Conservation (phyloP, 2,888 invertebrate genomes). For the Diplazon laetatorius region DNA sequence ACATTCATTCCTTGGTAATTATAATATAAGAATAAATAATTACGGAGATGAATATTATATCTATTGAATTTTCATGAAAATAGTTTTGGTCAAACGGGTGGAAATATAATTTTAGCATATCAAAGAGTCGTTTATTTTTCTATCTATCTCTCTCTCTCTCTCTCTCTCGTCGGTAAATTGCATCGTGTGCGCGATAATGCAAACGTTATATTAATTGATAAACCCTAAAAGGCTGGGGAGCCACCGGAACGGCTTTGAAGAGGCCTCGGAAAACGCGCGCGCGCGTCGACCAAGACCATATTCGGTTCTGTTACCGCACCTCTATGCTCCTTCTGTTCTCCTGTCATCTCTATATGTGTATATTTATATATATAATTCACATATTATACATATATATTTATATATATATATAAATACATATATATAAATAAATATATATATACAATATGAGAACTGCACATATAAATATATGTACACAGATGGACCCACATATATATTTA, state of each 20-base stretch:
- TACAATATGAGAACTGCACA: too few relatives aligned
- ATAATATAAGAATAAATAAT: too few relatives aligned
- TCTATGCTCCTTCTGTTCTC: conserved; percentile 49
- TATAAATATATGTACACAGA: too few relatives aligned
- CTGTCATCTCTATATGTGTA: conserved; percentile 7
- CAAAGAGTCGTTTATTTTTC: conserved; percentile 24
- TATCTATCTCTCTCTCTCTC: conserved; percentile 10
- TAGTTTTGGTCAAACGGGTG: conserved; percentile 14
- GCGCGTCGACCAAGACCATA: conserved; percentile 55
- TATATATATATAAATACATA: too few relatives aligned
- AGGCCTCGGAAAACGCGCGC: conserved; percentile 44
- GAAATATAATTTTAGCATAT: conserved; percentile 51
- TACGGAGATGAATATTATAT: too few relatives aligned
- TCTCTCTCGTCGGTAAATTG: neutral
- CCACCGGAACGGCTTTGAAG: conserved; percentile 55
- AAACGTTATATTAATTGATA: conserved; percentile 53
- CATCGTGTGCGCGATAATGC: neutral
- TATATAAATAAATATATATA: too few relatives aligned
- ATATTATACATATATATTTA: too few relatives aligned
- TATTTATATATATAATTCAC: too few relatives aligned
- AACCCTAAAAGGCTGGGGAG: conserved; percentile 60
- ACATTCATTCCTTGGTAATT: too few relatives aligned
- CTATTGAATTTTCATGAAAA: too few relatives aligned
- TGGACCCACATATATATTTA: too few relatives aligned
- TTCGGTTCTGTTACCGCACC: conserved; percentile 56